Evolutionary conservation across 2,888 invertebrate species (phyloP).

Genomic region (Venusia cambrica): DNA sequence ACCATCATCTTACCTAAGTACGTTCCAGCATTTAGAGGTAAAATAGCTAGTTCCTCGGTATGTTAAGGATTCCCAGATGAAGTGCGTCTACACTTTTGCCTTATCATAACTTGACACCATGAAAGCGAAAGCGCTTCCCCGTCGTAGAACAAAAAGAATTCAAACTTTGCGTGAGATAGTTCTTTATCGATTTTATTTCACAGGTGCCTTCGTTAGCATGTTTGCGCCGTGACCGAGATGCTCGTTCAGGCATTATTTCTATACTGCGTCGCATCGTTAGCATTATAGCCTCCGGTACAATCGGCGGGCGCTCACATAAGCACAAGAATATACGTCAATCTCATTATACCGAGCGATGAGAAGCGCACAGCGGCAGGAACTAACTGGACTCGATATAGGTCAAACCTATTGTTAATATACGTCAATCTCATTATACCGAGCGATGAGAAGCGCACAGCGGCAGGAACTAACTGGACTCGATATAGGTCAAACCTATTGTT

Average conservation of each 20-base stretch:
- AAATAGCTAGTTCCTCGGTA: too few relatives aligned
- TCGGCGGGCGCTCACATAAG: conserved; percentile 40
- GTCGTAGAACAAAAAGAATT: background rate
- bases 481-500: too few relatives aligned
- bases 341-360: conserved; percentile 60
- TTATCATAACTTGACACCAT: too few relatives aligned
- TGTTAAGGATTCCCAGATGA: too few relatives aligned
- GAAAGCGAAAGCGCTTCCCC: too few relatives aligned
- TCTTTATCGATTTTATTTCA: background rate
- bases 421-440: too few relatives aligned
- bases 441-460: too few relatives aligned
- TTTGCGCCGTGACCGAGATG: background rate
- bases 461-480: too few relatives aligned
- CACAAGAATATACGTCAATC: conserved; percentile 50
- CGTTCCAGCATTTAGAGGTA: too few relatives aligned
- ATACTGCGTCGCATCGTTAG: conserved; percentile 34
- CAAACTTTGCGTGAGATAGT: too few relatives aligned
- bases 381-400: conserved; percentile 51
- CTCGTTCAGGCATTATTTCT: conserved; percentile 1
- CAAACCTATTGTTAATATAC: conserved; percentile 57
- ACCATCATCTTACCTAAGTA: too few relatives aligned
- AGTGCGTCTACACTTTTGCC: too few relatives aligned
- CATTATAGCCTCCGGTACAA: conserved; percentile 27
- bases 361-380: conserved; percentile 46
- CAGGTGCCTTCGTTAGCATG: background rate